Conservation (phyloP, 1,140 invertebrate genomes). For the Eurosta solidaginis region DNA sequence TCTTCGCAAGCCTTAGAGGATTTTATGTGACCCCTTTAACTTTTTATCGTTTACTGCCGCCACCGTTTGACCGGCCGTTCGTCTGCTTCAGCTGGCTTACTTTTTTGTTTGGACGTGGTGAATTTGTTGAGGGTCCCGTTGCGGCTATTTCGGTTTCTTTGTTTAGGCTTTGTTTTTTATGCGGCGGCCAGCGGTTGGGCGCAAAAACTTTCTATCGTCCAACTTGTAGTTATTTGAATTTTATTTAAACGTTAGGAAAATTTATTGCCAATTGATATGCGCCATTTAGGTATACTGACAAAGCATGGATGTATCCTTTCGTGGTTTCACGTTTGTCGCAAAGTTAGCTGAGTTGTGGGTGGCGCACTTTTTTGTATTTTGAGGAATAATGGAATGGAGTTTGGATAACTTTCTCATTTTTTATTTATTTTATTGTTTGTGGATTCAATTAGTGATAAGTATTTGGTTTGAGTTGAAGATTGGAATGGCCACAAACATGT, state of each 20-base stretch:
- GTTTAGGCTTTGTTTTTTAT: background rate
- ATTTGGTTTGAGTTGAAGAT: background rate
- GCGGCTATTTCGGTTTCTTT: conserved; percentile 25
- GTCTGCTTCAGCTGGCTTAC: background rate
- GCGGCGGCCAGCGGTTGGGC: background rate
- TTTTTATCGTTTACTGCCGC: background rate
- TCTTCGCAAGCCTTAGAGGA: background rate
- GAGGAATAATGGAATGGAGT: too few relatives aligned
- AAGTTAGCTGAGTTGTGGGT: background rate
- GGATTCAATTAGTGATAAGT: conserved; percentile 27
- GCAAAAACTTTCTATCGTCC: background rate
- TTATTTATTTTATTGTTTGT: conserved; percentile 22
- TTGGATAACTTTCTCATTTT: background rate
- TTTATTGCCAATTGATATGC: conserved; percentile 29
- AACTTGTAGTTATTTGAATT: conserved; percentile 10
- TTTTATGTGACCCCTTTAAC: background rate
- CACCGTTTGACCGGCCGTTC: background rate
- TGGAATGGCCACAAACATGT: conserved; percentile 7
- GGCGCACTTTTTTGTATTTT: background rate
- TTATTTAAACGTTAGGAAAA: conserved; percentile 8
- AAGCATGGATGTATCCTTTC: background rate
- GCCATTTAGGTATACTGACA: background rate
- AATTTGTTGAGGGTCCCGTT: conserved; percentile 26
- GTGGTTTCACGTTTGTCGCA: background rate
- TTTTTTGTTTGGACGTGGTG: background rate